These are phyloP conservation scores for Muraenolepis orangiensis DNA, from an alignment of 2,797 vertebrate genomes.

Conservation along the genomic window DNA sequence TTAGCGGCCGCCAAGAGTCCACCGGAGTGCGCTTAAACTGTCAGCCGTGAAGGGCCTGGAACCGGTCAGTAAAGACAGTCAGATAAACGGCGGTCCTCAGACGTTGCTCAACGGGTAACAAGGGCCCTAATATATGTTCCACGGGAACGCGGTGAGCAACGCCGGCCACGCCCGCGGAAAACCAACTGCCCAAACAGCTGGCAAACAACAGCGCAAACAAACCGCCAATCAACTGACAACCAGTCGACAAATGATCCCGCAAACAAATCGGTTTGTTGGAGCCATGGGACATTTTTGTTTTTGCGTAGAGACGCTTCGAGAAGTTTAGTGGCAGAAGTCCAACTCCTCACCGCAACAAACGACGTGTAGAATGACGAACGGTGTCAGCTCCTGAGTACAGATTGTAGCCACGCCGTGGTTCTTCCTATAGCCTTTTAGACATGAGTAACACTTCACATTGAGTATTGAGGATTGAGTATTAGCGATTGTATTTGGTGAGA, in stretches of 20 bases:
- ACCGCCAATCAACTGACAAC: no score
- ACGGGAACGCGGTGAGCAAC: neutral
- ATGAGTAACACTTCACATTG: no score
- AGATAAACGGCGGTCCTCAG: neutral
- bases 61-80: neutral
- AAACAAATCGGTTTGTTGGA: neutral
- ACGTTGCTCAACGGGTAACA: neutral
- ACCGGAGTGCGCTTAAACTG: neutral
- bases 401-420: accelerated
- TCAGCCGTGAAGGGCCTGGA: neutral
- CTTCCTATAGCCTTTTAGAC: no score
- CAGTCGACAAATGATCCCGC: neutral
- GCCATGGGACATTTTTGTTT: neutral
- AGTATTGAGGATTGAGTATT: no score
- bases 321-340: no score
- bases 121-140: neutral
- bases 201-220: no score
- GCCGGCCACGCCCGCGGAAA: neutral
- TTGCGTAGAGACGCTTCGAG: neutral
- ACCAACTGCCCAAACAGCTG: no score
- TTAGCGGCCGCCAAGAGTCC: neutral
- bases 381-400: neutral
- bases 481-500: no score
- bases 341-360: no score
- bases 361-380: neutral